phyloP scores from a whole-genome alignment of 2,113 vertebrate species.

The Menura novaehollandiae region DNA sequence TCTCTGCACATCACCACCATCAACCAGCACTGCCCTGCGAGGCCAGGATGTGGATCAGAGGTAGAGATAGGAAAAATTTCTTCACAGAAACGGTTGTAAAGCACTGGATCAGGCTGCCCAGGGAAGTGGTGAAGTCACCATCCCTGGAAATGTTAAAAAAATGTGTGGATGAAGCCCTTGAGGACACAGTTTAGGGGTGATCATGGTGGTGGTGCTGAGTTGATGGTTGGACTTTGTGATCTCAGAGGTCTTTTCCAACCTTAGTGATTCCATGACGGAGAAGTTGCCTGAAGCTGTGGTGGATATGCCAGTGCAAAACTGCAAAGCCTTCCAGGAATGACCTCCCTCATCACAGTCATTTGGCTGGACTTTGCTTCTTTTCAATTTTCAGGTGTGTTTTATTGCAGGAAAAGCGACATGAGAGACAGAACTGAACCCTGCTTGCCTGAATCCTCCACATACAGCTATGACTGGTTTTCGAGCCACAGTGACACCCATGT shows the following conservation, averaged over 20 bases:
- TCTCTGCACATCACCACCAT: background rate
- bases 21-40: background rate
- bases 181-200: background rate
- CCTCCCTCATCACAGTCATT: background rate
- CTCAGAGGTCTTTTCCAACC: background rate
- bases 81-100: background rate
- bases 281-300: background rate
- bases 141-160: background rate
- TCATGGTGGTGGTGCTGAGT: background rate
- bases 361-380: background rate
- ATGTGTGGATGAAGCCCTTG: fast-evolving
- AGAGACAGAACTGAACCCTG: background rate
- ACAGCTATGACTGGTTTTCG: background rate
- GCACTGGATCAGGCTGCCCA: too few relatives aligned
- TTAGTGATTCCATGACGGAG: background rate
- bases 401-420: background rate
- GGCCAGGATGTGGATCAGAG: background rate
- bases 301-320: background rate
- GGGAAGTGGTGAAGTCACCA: background rate
- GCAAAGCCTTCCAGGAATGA: background rate
- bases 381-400: background rate
- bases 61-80: background rate
- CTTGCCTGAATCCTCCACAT: background rate
- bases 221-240: background rate
- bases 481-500: background rate